Evolutionary conservation across 2,888 invertebrate genomes (phyloP).

Genomic region (Cheiracanthium punctorium): DNA sequence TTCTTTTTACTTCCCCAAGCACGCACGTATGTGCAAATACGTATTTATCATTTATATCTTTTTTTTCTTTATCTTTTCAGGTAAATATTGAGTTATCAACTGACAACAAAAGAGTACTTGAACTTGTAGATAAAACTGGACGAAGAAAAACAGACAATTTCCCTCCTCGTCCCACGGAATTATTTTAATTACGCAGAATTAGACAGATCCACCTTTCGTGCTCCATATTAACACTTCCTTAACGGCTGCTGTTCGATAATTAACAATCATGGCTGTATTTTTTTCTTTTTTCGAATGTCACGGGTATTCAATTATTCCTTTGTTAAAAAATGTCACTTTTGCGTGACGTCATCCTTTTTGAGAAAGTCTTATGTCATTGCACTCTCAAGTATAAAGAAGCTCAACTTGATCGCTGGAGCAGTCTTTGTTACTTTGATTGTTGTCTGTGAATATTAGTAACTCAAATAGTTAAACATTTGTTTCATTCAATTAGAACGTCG

Average conservation of each 20-base stretch:
- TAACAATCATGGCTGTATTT: neutral
- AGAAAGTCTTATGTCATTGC: neutral
- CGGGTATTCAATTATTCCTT: constrained; percentile 3
- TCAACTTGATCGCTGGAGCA: neutral
- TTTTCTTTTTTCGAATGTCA: neutral
- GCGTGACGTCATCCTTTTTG: neutral
- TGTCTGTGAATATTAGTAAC: too few species aligned
- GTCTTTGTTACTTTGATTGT: too few species aligned
- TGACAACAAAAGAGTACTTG: neutral
- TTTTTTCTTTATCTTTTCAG: too few species aligned
- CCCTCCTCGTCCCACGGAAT: neutral
- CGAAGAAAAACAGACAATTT: neutral
- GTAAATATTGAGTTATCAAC: neutral
- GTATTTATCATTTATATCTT: too few species aligned
- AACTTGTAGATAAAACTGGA: neutral
- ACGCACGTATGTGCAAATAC: too few species aligned
- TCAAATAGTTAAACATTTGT: neutral
- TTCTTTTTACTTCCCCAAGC: too few species aligned
- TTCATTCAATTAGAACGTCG: neutral
- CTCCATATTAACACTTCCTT: constrained; percentile 5
- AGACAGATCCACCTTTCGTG: neutral
- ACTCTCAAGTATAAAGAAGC: neutral
- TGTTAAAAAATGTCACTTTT: neutral
- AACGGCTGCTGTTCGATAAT: neutral
- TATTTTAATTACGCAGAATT: neutral